Base-by-base conservation (phyloP, 2,797 vertebrate species). In the Lindbergichthys nudifrons region DNA sequence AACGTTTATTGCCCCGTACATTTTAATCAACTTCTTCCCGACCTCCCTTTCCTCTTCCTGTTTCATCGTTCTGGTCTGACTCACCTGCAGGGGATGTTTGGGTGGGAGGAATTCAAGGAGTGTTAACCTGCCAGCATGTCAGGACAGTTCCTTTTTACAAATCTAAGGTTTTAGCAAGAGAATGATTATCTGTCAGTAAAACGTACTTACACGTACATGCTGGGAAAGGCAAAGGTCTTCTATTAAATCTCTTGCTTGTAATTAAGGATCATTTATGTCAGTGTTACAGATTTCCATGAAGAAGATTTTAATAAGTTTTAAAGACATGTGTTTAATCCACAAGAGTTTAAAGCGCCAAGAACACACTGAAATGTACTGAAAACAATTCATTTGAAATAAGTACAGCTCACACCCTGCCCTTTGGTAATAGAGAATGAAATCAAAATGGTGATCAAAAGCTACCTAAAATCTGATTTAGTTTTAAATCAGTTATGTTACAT, bases 91-190 rank as follows among this genome's bases (percentile, higher is more conserved):
- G 80, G 80, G 71, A 60, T 65, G 45, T 81, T 79, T 73, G 32
- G 42, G 23, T 73, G 32, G 36, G 46, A 74, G 61, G 77, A 88
- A 87, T 88, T 90, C 41, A 57, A 76, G 73, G 65, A 76, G 74
- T 84, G 68, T 70, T 39, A 73, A 62, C 73, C 75, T 72, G 63
- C 43, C 52, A 81, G 83, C 85, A 23, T 87, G 90, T 84, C 42
- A 68, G 60, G 73, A 77, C 90, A 72, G 60, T 65, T 23, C 26
- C 83, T 78, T 16, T 6, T 77, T 85, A 73, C 59, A 73, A 87
- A 80, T 74, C 21, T 8, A 73, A 70, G 26, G 4, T 60, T 66
- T 78, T 62, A 61, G 18, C 19, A 57, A 18, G 36, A 56, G 30
- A 70, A 45, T 21, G 7, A 64, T 72, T 0, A 65, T 68, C 30